These are phyloP conservation scores for Cygnus buccinator DNA, from an alignment of 2,113 vertebrate species.

Conservation along the genomic window DNA sequence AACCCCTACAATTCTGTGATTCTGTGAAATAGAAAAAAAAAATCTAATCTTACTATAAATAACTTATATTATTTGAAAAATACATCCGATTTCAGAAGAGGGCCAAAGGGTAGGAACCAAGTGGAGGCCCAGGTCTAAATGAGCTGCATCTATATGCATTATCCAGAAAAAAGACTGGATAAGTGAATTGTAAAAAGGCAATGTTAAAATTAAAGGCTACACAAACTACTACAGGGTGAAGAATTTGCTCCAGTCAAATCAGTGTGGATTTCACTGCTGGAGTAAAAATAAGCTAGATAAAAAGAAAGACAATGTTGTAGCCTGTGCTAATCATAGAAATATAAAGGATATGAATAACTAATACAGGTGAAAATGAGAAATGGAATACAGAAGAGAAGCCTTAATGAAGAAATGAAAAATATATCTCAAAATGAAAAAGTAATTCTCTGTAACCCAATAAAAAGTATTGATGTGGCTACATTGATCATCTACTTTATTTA, in stretches of 20 bases:
- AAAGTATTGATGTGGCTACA: background rate
- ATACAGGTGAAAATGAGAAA: conserved; percentile 43
- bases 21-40: background rate
- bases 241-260: conserved; percentile 7
- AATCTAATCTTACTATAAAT: background rate
- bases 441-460: background rate
- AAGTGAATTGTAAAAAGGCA: background rate
- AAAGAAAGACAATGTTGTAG: conserved; percentile 52
- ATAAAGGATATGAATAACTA: conserved; percentile 64
- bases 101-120: background rate
- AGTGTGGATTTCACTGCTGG: background rate
- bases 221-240: background rate
- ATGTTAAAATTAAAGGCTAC: background rate
- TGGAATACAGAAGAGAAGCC: background rate
- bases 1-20: no score
- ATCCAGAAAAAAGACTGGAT: background rate
- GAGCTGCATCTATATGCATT: background rate
- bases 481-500: background rate
- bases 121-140: background rate
- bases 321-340: conserved; percentile 44
- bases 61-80: background rate
- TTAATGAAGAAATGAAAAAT: conserved; percentile 34
- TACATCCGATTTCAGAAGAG: background rate
- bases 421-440: background rate
- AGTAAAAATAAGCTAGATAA: conserved; percentile 46